Base-by-base conservation (phyloP, 2,113 vertebrate species). In the Oryzias celebensis region DNA sequence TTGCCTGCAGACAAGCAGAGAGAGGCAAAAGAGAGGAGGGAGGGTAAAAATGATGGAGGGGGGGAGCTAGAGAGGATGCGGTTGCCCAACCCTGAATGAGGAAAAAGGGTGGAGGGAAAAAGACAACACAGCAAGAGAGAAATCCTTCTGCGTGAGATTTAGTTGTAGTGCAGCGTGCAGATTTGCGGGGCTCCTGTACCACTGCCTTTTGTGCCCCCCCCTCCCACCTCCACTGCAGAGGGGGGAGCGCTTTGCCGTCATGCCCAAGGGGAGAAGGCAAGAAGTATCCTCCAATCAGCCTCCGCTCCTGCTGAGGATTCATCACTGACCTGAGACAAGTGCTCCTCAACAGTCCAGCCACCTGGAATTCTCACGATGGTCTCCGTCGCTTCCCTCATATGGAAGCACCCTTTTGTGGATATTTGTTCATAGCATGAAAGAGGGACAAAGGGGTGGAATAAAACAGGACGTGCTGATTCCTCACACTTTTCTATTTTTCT, bases 271-370 rank as follows among this genome's bases (percentile, higher is more conserved):
- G 80, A 77, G 77, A 84, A 79, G 83, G 80, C 74, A 61, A 79
- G 85, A 83, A 81, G 81, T 82, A 70, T 85, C 85, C 72, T 88
- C 84, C 88, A 88, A 89, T 87, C 85, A 86, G 84, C 66, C 68
- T 51, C 74, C 64, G 77, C 81, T 82, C 77, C 84, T 77, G 76
- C 58, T 24, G 74, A 73, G 68, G 85, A 87, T 85, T 84, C 77
- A 85, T 85, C 81, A 70, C 78, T 82, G 80, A 82, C 81, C 81
- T 58, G 80, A 87, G 80, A 83, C 69, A 49, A 22, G 46, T 49
- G 13, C 79, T 58, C 65, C 73, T 72, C 73, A 52, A 47, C 74
- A 71, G 63, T 60, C 45, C 45, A 66, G 31, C 64, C 82, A 80
- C 80, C 85, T 73, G 88, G 85, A 84, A 53, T 55, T 36, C 66